Percentiles rank a stretch among this genome's conserved stretches.
These are phyloP conservation scores for Rhopalosiphum nymphaeae DNA, from an alignment of 2,888 invertebrate genomes.

Conservation along the genomic window DNA sequence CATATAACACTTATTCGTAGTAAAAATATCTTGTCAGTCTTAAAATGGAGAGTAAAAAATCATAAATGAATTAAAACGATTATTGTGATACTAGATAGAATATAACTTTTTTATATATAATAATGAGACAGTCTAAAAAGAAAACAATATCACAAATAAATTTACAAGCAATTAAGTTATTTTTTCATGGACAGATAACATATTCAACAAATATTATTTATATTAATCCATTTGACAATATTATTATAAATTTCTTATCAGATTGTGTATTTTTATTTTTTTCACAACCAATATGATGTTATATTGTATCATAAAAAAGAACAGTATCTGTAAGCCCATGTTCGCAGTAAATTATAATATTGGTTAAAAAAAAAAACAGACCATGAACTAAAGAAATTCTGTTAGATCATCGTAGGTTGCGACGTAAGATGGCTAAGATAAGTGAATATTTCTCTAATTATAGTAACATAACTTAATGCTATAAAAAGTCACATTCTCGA, in stretches of 20 bases:
- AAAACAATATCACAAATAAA: neutral
- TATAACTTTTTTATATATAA: neutral
- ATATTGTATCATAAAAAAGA: too few species aligned
- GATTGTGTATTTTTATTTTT: too few species aligned
- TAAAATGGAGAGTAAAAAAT: neutral
- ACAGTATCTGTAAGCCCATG: too few species aligned
- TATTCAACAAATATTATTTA: too few species aligned
- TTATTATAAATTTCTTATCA: too few species aligned
- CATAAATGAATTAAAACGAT: neutral
- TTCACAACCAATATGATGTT: too few species aligned
- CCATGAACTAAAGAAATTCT: too few species aligned
- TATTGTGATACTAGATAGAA: neutral
- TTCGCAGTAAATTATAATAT: too few species aligned
- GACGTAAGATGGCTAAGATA: neutral
- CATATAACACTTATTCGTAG: neutral
- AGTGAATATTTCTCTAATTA: neutral
- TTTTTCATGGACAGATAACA: too few species aligned
- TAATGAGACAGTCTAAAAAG: neutral
- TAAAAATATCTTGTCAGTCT: neutral
- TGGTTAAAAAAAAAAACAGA: too few species aligned
- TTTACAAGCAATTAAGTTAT: neutral
- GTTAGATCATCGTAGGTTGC: neutral
- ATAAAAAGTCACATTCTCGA: neutral
- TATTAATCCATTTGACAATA: too few species aligned
- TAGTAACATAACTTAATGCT: neutral